These are phyloP conservation scores for Phyllostomus hastatus DNA, from an alignment of 2,113 vertebrate species.

Conservation along the genomic window DNA sequence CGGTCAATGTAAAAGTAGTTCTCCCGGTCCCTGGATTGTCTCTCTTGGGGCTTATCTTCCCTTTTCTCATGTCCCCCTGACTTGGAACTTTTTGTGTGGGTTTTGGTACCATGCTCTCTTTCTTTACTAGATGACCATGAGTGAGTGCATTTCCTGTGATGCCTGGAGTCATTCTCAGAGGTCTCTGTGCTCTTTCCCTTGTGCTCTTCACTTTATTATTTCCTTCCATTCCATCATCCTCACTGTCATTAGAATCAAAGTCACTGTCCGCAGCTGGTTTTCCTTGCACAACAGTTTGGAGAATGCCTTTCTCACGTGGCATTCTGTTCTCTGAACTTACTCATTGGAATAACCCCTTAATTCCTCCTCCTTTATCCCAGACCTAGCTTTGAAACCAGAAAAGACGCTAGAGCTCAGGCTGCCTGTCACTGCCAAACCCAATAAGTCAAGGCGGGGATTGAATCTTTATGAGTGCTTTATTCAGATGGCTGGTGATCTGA, in stretches of 20 bases:
- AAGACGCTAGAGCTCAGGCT: too few relatives aligned
- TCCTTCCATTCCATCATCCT: conserved; percentile 61
- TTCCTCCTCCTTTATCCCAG: conserved; percentile 83
- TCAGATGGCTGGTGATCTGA: too few relatives aligned
- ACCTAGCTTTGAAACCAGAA: conserved; percentile 69
- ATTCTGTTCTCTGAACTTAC: conserved; percentile 57
- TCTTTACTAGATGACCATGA: conserved; percentile 89
- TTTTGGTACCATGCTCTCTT: conserved; percentile 68
- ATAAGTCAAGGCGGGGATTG: too few relatives aligned
- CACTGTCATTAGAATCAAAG: conserved; percentile 60
- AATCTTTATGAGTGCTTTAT: too few relatives aligned
- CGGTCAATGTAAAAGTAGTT: conserved; percentile 31
- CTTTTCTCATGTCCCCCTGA: conserved; percentile 64
- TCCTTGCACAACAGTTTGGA: conserved; percentile 61
- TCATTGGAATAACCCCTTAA: conserved; percentile 62
- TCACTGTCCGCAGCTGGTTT: conserved; percentile 67
- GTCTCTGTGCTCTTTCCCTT: conserved; percentile 62
- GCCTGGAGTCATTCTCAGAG: conserved; percentile 79
- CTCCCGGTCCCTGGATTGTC: conserved; percentile 62
- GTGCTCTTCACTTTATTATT: conserved; percentile 42
- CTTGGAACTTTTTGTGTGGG: conserved; percentile 62
- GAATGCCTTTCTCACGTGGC: neutral
- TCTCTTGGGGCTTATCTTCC: conserved; percentile 71
- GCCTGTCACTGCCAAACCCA: too few relatives aligned
- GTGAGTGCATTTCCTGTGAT: conserved; percentile 80